Conservation (phyloP, 2,113 vertebrate genomes). For the Regulus satrapa region DNA sequence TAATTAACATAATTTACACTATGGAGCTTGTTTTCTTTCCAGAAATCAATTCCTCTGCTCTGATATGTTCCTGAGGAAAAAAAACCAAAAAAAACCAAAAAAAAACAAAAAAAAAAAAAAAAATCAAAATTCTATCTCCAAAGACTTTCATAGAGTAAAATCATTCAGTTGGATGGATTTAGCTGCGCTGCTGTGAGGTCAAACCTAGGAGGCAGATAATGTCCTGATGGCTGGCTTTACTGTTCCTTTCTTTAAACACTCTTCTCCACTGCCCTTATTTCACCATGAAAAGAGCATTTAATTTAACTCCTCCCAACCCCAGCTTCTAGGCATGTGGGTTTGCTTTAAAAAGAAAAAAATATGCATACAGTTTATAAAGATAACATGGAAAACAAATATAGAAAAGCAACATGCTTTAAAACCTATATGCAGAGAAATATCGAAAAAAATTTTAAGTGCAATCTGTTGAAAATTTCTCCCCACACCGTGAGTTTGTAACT, state of each 20-base stretch:
- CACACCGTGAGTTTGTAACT: rapidly evolving
- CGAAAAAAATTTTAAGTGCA: rapidly evolving
- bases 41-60: neutral
- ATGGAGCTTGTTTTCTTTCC: neutral
- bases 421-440: rapidly evolving
- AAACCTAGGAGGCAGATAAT: neutral
- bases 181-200: neutral
- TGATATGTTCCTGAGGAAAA: neutral
- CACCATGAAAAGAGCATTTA: neutral
- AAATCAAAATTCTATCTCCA: neutral
- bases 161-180: neutral
- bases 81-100: no score
- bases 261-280: neutral
- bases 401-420: rapidly evolving
- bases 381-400: rapidly evolving
- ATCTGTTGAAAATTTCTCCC: neutral
- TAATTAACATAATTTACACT: conserved; percentile 2
- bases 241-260: neutral
- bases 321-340: rapidly evolving
- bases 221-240: neutral
- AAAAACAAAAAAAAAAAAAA: neutral
- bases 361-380: neutral
- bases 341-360: neutral
- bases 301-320: neutral
- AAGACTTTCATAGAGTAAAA: neutral